Evolutionary conservation across 2,113 vertebrate genomes (phyloP).

Genomic region (Pedetes capensis): DNA sequence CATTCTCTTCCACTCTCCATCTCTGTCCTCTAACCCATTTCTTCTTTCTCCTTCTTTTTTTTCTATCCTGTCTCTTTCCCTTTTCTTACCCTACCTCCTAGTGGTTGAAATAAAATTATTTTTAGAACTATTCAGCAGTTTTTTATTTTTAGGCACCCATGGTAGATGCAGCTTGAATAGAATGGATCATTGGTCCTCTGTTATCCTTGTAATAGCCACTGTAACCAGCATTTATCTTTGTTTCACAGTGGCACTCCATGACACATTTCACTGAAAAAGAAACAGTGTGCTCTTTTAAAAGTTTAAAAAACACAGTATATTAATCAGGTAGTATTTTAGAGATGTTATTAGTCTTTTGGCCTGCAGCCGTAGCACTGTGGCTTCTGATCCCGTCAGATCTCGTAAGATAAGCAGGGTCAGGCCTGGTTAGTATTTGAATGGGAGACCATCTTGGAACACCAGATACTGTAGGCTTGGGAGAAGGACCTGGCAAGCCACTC

Average conservation of each 20-base stretch:
- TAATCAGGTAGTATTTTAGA: neutral
- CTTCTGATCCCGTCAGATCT: too few relatives aligned
- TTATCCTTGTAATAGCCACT: neutral
- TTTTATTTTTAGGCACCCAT: neutral
- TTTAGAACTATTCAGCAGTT: neutral
- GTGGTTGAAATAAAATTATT: neutral
- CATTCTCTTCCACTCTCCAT: neutral
- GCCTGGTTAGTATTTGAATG: too few relatives aligned
- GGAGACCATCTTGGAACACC: too few relatives aligned
- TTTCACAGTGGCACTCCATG: neutral
- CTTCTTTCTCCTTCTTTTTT: neutral
- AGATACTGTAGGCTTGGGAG: too few relatives aligned
- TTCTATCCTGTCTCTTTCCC: neutral
- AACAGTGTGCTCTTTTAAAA: neutral
- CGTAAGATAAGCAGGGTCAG: too few relatives aligned
- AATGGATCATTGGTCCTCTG: neutral
- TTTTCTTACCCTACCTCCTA: neutral
- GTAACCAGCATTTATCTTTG: neutral
- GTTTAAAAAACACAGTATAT: neutral
- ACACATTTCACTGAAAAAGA: neutral
- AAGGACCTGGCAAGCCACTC: too few relatives aligned
- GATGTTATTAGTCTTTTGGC: too few relatives aligned
- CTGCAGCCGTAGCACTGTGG: too few relatives aligned
- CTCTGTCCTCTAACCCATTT: neutral
- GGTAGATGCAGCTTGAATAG: neutral